Percentiles rank a stretch among this genome's conserved stretches.
These are phyloP conservation scores for Trichoplusia ni DNA, from an alignment of 1,140 invertebrate species.

Conservation along the genomic window DNA sequence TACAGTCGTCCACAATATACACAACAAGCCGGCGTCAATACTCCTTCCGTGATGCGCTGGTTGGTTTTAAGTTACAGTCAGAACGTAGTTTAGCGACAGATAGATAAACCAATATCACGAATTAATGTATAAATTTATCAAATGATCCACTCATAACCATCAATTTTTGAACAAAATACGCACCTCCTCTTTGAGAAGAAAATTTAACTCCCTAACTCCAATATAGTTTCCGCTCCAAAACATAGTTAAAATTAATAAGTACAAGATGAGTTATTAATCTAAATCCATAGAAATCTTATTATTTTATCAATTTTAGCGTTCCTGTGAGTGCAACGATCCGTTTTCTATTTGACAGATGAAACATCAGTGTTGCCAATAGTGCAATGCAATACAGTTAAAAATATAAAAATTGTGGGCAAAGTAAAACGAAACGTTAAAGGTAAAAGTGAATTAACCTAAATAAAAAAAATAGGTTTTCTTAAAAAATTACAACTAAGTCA, in stretches of 20 bases:
- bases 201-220: constrained; percentile 67
- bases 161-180: constrained; percentile 70
- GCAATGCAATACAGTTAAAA: not conserved
- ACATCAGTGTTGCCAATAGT: constrained; percentile 34
- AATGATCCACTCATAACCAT: constrained; percentile 66
- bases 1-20: constrained; percentile 3
- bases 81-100: not conserved
- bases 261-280: constrained; percentile 62
- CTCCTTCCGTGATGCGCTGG: not conserved
- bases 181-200: constrained; percentile 74
- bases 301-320: constrained; percentile 60
- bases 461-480: too few relatives aligned
- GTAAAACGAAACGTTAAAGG: too few relatives aligned
- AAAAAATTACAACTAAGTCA: too few relatives aligned
- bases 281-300: constrained; percentile 72
- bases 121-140: constrained; percentile 34
- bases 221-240: constrained; percentile 76
- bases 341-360: constrained; percentile 66
- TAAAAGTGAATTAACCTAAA: too few relatives aligned
- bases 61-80: not conserved
- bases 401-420: not conserved
- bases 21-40: not conserved
- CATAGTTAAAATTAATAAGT: constrained; percentile 77
- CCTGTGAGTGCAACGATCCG: constrained; percentile 68
- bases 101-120: constrained; percentile 14